Base-by-base conservation (phyloP, 1,140 invertebrate genomes). In the Halictus rubicundus region DNA sequence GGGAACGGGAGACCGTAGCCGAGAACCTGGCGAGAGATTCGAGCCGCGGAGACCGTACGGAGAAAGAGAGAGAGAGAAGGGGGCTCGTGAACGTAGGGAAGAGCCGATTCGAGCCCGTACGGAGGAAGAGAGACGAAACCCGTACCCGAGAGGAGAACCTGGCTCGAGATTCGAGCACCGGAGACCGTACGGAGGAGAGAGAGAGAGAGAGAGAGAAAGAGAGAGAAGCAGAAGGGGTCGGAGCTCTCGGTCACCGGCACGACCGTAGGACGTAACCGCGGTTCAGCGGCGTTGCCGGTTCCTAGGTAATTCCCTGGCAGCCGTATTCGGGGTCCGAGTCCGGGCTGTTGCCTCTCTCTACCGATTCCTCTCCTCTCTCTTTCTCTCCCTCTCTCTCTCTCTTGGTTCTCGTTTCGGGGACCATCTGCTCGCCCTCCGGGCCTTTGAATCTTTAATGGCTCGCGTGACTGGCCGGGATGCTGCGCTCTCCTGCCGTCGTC, bases 391-490 rank as follows among this genome's bases (percentile, higher is more conserved):
- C 32, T 32, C 32, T 32, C 2, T 32, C 32, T 32, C 27, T 32
- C 70, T 21, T 9, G 69, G 57, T 64, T 64, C 68, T 72, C 68
- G 70, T 72, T 59, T 69, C 75, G 84, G 84, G 84, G 89, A 91
- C 90, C 92, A 93, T 92, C 92, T 93, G 92, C 90, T 88, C 77
- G 90, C 90, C 91, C 92, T 91, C 88, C 83, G 82, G 89, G 89
- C 85, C 87, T 90, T 90, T 92, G 91, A 91, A 92, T 92, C 90
- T 90, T 91, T 92, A 90, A 92, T 92, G 92, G 88, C 85, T 92
- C 88, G 91, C 92, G 91, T 92, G 92, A 92, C 92, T 91, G 91
- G 88, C 89, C 90, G 71, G 73, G 78, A 78, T 73, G 83, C 88
- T 81, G 80, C 72, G 49, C 27, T 46, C 32, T 19, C 49, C 49